Conservation (phyloP, 2,888 invertebrate species). For the Hecatera dysodea region DNA sequence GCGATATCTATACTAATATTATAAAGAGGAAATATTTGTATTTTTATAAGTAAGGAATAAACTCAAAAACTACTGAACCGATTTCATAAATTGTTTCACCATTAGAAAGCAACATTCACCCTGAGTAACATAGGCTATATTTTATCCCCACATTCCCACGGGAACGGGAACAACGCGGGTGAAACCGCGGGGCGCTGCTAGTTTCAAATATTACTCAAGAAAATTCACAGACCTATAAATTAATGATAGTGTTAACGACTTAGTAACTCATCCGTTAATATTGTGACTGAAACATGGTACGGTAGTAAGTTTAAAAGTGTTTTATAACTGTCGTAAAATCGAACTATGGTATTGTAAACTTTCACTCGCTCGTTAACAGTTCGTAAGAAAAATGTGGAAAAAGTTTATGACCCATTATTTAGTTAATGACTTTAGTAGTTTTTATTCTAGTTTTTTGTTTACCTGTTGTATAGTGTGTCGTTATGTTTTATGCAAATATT, state of each 20-base stretch:
- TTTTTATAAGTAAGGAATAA: too few species aligned
- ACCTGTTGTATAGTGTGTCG: slow-evolving; percentile 17
- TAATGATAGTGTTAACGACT: slow-evolving; percentile 56
- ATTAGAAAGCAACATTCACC: too few species aligned
- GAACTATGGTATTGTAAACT: slow-evolving; percentile 81
- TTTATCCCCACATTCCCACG: too few species aligned
- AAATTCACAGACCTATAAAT: slow-evolving; percentile 53
- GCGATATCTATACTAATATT: too few species aligned
- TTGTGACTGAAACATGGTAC: slow-evolving; percentile 68
- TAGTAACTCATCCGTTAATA: slow-evolving; percentile 55
- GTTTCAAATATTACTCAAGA: slow-evolving; percentile 14
- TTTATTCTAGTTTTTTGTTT: slow-evolving; percentile 33
- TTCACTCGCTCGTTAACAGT: slow-evolving; percentile 83
- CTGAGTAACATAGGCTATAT: too few species aligned
- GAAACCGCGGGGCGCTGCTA: too few species aligned
- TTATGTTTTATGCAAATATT: slow-evolving; percentile 28
- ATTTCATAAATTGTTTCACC: too few species aligned
- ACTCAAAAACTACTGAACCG: too few species aligned
- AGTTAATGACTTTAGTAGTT: slow-evolving; percentile 35
- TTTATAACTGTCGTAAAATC: slow-evolving; percentile 82
- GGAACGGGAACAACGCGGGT: too few species aligned
- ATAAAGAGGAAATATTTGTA: too few species aligned
- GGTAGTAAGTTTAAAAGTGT: slow-evolving; percentile 66
- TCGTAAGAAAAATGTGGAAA: slow-evolving; percentile 75
- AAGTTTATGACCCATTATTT: slow-evolving; percentile 64